phyloP scores from a whole-genome alignment of 2,797 vertebrate species.

The Siniperca scherzeri region DNA sequence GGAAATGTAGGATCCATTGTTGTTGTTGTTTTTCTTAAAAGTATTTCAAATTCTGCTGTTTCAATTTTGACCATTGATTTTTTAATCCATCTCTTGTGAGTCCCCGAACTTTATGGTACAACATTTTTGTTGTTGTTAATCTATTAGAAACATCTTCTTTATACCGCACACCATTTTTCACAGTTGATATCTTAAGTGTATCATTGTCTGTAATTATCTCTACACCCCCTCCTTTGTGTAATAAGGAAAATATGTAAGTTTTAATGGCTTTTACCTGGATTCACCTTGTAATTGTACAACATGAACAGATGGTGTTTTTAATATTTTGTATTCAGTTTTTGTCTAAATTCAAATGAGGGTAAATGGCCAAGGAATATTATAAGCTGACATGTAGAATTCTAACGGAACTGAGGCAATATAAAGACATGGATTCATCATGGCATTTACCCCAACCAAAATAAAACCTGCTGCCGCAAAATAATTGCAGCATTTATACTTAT shows the following conservation, averaged over 20 bases:
- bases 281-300: slow-evolving; percentile 34
- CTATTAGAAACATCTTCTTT: not conserved
- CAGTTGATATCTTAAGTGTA: not conserved
- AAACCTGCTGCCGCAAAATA: slow-evolving; percentile 14
- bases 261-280: slow-evolving; percentile 39
- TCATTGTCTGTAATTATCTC: slow-evolving; percentile 19
- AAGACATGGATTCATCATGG: slow-evolving; percentile 6
- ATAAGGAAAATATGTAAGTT: slow-evolving; percentile 19
- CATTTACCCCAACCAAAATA: not conserved
- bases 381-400: slow-evolving; percentile 14
- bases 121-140: not conserved
- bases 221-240: not conserved
- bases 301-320: slow-evolving; percentile 37
- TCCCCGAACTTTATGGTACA: not conserved
- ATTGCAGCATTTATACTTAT: not conserved
- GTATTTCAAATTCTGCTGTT: not conserved
- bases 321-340: slow-evolving; percentile 41
- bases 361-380: slow-evolving; percentile 24
- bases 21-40: too few relatives aligned
- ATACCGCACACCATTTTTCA: not conserved
- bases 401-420: not conserved
- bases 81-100: too few relatives aligned
- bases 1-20: not conserved
- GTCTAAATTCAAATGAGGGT: slow-evolving; percentile 39
- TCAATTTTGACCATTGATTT: not conserved